Evolutionary conservation across 2,113 vertebrate genomes (phyloP), one percentile per base, ranked within the genome.

Genomic region (Syngnathus typhle): DNA sequence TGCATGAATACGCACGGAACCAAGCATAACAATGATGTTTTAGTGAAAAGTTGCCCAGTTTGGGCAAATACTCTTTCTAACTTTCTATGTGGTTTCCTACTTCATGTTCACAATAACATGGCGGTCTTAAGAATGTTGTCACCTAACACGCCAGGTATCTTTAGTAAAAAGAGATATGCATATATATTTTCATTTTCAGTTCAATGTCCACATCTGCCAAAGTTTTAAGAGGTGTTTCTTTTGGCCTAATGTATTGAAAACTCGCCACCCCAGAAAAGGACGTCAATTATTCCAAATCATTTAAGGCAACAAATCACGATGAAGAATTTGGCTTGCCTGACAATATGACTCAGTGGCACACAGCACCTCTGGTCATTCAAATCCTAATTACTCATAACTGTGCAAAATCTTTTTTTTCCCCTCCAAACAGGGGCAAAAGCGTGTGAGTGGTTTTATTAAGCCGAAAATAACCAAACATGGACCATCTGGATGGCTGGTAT

Each of bases 381-480:
- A 52, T 69, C 7, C 41, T 65, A 75, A 84, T 78, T 65, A 77
- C 62, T 72, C 74, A 79, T 71, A 76, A 62, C 5, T 44, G 6
- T 62, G 3, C 36, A 44, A 62, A 43, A 43, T 44, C 19, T 7
- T 15, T 60, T 69, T 79, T 72, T 32, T 68, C 60, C 51, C 54
- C 49, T 46, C 63, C 27, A 32, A 72, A 77, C 59, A 75, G 65
- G 43, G 74, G 71, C 44, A 60, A 77, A 75, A 80, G 56, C 23
- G 68, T n/a, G 71, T 61, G 60, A 46, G 8, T 52, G 39, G 76
- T 84, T 32, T 85, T 83, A 82, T 86, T 87, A 78, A 38, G 69
- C 88, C 87, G 85, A 87, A 89, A 85, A 90, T 87, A 90, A 80
- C 85, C 77, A 90, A 89, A 89, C 77, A 86, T 78, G 82, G 77